Percentiles rank a stretch among this genome's conserved stretches.
Conservation (phyloP, 2,113 vertebrate genomes). For the Calidris pugnax region DNA sequence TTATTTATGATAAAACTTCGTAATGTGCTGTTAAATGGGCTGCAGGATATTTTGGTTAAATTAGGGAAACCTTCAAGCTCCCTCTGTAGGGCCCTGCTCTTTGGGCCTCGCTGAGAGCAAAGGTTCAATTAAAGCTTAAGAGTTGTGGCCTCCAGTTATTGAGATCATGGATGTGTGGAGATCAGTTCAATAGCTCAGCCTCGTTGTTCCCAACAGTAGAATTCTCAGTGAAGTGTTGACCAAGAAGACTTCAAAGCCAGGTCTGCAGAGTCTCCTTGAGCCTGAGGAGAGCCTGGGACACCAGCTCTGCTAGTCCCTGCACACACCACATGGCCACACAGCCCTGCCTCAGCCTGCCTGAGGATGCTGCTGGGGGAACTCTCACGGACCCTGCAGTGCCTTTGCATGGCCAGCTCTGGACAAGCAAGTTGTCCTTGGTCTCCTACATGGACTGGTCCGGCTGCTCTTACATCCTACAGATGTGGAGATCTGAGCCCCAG, state of each 20-base stretch:
- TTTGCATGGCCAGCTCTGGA: neutral
- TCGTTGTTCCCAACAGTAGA: accelerated
- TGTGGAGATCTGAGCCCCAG: neutral
- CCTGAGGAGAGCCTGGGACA: neutral
- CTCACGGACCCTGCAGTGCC: neutral
- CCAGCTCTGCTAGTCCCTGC: neutral
- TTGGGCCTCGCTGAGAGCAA: neutral
- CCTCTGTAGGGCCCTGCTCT: neutral
- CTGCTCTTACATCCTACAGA: too few species aligned
- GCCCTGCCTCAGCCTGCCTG: neutral
- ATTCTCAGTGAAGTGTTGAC: neutral
- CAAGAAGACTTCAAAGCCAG: neutral
- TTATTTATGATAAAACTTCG: constrained; percentile 62
- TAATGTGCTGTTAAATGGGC: constrained; percentile 63
- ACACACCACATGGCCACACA: neutral
- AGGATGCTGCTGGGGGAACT: neutral
- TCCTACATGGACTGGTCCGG: neutral
- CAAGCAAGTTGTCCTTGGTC: too few species aligned
- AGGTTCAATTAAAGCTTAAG: neutral
- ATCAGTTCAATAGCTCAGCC: neutral
- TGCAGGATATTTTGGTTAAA: constrained; percentile 59
- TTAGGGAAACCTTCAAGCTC: constrained; percentile 27
- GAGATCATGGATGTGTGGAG: neutral
- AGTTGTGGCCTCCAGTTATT: neutral
- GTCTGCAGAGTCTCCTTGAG: neutral